Conservation (phyloP, 2,113 vertebrate genomes). For the Phoenicopterus ruber region DNA sequence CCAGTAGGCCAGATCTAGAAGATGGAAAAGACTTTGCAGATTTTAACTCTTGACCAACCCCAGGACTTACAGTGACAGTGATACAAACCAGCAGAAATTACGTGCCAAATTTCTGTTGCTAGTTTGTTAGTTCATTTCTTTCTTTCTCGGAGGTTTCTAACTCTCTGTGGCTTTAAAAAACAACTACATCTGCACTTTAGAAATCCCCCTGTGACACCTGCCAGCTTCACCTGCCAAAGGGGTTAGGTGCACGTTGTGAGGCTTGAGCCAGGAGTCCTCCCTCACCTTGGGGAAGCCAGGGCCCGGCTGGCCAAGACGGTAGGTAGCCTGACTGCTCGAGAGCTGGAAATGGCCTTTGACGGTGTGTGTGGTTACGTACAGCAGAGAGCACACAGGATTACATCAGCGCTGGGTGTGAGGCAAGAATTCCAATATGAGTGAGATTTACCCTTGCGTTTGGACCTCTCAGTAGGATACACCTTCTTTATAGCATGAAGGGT, state of each 20-base stretch:
- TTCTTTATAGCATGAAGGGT: neutral
- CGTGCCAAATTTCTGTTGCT: neutral
- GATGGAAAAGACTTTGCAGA: neutral
- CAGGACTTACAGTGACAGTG: neutral
- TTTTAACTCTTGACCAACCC: neutral
- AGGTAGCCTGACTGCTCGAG: neutral
- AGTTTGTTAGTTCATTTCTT: neutral
- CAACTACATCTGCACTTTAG: fast-evolving
- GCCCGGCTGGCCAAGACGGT: neutral
- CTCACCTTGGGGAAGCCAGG: neutral
- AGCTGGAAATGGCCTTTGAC: neutral
- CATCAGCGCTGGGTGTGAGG: neutral
- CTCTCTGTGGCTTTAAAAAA: neutral
- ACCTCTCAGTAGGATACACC: neutral
- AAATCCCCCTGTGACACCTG: neutral
- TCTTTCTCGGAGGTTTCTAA: neutral
- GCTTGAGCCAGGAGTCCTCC: neutral
- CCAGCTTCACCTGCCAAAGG: neutral
- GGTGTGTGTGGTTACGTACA: neutral
- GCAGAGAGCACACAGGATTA: neutral
- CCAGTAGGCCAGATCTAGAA: neutral
- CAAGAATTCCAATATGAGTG: neutral
- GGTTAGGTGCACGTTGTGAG: fast-evolving
- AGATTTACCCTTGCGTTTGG: neutral
- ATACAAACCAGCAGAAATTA: neutral